Percentiles rank a stretch among this genome's conserved stretches.
These are phyloP conservation scores for Halictus rubicundus DNA, from an alignment of 1,140 invertebrate species.

Conservation along the genomic window DNA sequence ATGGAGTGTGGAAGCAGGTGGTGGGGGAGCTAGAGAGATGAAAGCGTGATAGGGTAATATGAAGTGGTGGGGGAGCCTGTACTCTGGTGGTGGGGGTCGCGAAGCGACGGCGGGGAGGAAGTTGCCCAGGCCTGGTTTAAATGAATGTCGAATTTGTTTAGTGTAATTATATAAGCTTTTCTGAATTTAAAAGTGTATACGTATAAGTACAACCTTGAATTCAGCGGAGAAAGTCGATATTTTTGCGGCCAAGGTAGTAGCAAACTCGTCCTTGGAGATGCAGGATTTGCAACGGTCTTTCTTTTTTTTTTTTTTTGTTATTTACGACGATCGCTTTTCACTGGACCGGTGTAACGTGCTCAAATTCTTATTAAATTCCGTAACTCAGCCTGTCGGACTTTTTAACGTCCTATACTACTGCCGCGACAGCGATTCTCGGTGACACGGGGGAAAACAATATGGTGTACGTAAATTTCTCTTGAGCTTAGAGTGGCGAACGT, in stretches of 20 bases:
- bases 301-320: background rate
- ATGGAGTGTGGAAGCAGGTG: no score
- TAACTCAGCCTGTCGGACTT: conserved; percentile 26
- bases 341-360: conserved; percentile 11
- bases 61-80: no score
- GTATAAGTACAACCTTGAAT: no score
- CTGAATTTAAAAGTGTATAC: no score
- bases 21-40: no score
- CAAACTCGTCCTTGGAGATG: background rate
- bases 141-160: no score
- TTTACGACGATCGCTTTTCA: conserved; percentile 23
- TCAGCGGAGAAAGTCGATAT: background rate
- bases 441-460: background rate
- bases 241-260: no score
- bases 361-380: conserved; percentile 40
- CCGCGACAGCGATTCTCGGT: background rate
- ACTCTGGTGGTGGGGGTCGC: no score
- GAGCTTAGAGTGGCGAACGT: background rate
- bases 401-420: conserved; percentile 21
- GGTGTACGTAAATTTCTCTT: background rate
- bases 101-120: no score
- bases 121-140: no score
- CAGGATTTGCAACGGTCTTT: background rate
- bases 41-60: no score
- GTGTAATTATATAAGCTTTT: no score